Evolutionary conservation across 2,888 invertebrate species (phyloP).

Genomic region (Rhamnusium bicolor): DNA sequence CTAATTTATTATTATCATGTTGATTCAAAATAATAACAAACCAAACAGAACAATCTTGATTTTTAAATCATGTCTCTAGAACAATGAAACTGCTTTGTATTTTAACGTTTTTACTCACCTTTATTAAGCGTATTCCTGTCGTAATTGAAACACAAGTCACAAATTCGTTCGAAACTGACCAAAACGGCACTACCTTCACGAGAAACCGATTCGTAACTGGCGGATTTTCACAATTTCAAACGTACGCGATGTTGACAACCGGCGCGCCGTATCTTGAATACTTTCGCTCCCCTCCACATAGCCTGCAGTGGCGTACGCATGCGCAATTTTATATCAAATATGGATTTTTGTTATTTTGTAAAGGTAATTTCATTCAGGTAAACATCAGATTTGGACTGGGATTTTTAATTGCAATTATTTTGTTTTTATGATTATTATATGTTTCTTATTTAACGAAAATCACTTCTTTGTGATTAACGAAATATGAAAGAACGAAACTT

Average conservation of each 20-base stretch:
- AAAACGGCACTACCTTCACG: constrained; percentile 28
- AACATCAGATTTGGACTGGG: neutral
- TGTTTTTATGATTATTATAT: neutral
- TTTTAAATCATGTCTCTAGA: neutral
- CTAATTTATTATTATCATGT: neutral
- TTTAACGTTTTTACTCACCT: neutral
- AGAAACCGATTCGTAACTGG: constrained; percentile 24
- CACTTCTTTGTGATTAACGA: neutral
- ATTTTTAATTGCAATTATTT: neutral
- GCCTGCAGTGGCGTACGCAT: constrained; percentile 20
- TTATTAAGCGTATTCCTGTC: neutral
- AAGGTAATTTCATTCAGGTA: constrained; percentile 29
- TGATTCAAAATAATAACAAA: neutral
- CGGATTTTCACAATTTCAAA: constrained; percentile 25
- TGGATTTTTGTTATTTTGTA: constrained; percentile 30
- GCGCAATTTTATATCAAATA: constrained; percentile 32
- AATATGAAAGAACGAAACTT: neutral
- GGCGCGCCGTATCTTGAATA: constrained; percentile 24
- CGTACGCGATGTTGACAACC: constrained; percentile 21
- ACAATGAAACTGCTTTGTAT: neutral
- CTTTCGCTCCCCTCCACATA: constrained; percentile 12
- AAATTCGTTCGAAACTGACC: constrained; percentile 7
- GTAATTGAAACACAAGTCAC: constrained; percentile 3
- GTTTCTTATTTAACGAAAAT: neutral
- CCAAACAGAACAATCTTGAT: neutral